Base-by-base conservation (phyloP, 1,140 invertebrate species). In the Pseudomyrmex sp. region DNA sequence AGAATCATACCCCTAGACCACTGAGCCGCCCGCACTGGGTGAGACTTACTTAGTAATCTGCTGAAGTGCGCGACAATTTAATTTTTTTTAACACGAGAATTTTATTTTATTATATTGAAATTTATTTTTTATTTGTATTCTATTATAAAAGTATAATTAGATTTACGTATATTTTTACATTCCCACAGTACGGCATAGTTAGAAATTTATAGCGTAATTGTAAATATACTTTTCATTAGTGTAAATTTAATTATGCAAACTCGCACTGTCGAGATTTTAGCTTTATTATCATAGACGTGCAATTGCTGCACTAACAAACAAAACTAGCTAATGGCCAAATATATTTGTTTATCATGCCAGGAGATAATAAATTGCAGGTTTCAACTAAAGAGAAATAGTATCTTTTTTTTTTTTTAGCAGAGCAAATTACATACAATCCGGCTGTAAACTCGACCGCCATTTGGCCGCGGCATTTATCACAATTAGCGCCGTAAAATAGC, bases 1-100 rank as follows among this genome's bases (percentile, higher is more conserved):
- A 97, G 96, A 97, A 97, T 97, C 97, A 97, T 97, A 97, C 97
- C 96, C 96, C 97, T 97, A 97, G 97, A 97, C 97, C 97, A 97
- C 96, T 96, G 96, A 97, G 96, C 97, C 96, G 26, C 20, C 77
- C 13, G 79, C 85, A 13, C 2, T 10, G 46, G 0, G 0, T 9
- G 0, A 2, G 0, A 2, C 5, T 86, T 63, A 82, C 12, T 69
- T 20, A 1, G 0, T 9, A 10, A 23, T 13, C 15, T 50, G n/a
- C 15, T n/a, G 9, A 10, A 20, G 9, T n/a, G 10, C 1, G 20
- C 23, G 1, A n/a, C 9, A 58, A 2, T 48, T 9, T 48, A 18
- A 7, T 23, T 69, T 3, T 52, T 76, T 85, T 20, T 61, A 23
- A 4, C 7, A 61, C 23, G 18, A 13, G 3, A 4, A 56, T 12